phyloP scores from a whole-genome alignment of 2,113 vertebrate species.

The Phycodurus eques region DNA sequence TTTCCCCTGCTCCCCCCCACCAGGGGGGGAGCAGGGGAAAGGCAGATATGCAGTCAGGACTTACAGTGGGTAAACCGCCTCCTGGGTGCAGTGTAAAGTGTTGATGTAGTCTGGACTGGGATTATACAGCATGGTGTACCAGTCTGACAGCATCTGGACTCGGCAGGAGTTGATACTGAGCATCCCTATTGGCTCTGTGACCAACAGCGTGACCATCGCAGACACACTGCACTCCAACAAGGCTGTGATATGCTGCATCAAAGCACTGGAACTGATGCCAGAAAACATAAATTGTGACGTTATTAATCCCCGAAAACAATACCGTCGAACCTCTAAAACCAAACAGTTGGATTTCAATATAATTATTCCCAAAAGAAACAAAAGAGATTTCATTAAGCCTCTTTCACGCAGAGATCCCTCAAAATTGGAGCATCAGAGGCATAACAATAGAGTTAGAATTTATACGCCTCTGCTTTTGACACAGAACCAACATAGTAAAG shows the following conservation, averaged over 20 bases:
- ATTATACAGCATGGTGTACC: conserved; percentile 99
- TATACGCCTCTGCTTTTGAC: no score
- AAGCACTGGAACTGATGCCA: conserved; percentile 82
- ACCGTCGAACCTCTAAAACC: no score
- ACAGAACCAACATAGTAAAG: no score
- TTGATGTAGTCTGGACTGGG: conserved; percentile 94
- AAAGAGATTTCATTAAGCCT: no score
- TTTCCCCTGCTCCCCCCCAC: no score
- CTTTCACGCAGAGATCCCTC: not conserved
- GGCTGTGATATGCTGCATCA: conserved; percentile 89
- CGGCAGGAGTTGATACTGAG: conserved; percentile 85
- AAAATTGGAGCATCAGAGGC: not conserved
- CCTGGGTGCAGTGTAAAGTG: conserved; percentile 94
- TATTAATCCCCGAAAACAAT: not conserved
- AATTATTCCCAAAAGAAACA: no score
- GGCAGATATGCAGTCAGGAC: not conserved
- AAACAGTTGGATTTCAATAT: not conserved
- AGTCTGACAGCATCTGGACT: conserved; percentile 92
- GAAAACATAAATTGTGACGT: not conserved
- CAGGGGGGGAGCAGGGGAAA: no score
- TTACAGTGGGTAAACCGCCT: conserved; percentile 93
- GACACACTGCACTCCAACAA: conserved; percentile 85
- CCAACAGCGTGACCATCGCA: conserved; percentile 81
- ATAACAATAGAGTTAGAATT: not conserved
- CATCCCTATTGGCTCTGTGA: conserved; percentile 82